Conservation (phyloP, 2,113 vertebrate genomes). For the Pseudolaguvia tuberculata region DNA sequence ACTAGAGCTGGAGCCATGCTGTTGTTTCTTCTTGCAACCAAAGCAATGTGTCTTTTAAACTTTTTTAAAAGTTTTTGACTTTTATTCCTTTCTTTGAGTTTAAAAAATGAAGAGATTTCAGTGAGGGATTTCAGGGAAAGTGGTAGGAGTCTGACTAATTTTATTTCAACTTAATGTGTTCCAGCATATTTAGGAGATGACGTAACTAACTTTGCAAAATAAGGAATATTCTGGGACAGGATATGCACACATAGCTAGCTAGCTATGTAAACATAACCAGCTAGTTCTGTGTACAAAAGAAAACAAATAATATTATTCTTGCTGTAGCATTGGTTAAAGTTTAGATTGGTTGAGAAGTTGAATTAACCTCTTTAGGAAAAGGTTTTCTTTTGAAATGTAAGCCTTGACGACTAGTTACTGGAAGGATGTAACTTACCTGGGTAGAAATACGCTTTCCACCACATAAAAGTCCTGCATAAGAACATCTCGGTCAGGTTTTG, state of each 20-base stretch:
- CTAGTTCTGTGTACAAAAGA: neutral
- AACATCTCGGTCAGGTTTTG: conserved; percentile 94
- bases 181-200: no score
- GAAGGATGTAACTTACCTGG: conserved; percentile 72
- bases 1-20: neutral
- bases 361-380: neutral
- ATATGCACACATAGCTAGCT: neutral
- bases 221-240: neutral
- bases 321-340: no score
- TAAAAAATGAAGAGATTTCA: no score
- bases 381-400: neutral
- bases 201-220: neutral
- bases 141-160: neutral
- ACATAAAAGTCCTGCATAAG: conserved; percentile 99
- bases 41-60: neutral
- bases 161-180: neutral
- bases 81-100: no score
- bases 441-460: conserved; percentile 95
- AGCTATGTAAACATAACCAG: neutral
- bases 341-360: neutral
- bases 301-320: neutral
- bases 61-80: no score
- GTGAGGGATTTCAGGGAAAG: neutral
- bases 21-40: neutral
- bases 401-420: neutral